Evolutionary conservation across 2,888 invertebrate genomes (phyloP).

Genomic region (Sympetrum striolatum): DNA sequence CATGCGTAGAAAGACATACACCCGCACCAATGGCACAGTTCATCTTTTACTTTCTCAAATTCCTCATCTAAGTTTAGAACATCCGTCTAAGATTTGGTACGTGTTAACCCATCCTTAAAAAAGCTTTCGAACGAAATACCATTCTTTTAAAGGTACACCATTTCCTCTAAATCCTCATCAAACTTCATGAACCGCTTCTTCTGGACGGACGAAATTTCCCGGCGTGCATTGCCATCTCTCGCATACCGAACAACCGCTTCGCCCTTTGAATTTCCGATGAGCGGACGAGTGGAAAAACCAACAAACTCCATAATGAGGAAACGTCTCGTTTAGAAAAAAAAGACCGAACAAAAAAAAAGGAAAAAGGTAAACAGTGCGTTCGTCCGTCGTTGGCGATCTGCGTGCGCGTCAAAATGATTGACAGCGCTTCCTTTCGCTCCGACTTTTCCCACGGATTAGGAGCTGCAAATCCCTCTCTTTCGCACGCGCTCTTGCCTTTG

Average conservation of each 20-base stretch:
- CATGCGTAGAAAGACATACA: too few species aligned
- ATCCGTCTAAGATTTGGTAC: too few species aligned
- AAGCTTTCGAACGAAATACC: too few species aligned
- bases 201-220: not conserved
- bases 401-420: not conserved
- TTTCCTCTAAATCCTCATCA: not conserved
- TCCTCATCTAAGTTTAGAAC: too few species aligned
- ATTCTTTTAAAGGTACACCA: too few species aligned
- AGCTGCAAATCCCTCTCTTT: not conserved
- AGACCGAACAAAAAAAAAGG: not conserved
- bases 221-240: not conserved
- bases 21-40: too few species aligned
- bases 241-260: not conserved
- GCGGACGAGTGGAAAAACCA: not conserved
- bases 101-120: too few species aligned
- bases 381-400: not conserved
- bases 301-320: slow-evolving; percentile 19
- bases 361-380: slow-evolving; percentile 8
- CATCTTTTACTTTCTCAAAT: too few species aligned
- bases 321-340: slow-evolving; percentile 31
- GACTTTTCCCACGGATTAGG: not conserved
- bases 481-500: not conserved
- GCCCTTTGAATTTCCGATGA: not conserved
- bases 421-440: not conserved
- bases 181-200: not conserved